These are phyloP conservation scores for Gyps fulvus DNA, from an alignment of 2,113 vertebrate genomes.

Conservation along the genomic window DNA sequence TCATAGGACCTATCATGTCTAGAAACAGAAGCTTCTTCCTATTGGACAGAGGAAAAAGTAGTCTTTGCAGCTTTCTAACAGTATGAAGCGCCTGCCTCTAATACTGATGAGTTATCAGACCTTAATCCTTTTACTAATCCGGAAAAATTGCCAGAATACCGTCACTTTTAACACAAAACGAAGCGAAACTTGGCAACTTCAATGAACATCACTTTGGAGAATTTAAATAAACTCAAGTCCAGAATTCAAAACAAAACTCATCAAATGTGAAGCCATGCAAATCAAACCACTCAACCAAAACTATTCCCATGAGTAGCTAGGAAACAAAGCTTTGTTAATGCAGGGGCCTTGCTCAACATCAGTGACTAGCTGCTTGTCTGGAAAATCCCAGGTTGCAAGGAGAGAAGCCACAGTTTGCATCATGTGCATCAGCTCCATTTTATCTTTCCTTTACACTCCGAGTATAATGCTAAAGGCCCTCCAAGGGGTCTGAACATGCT, in stretches of 20 bases:
- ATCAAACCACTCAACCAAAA: conserved; percentile 35
- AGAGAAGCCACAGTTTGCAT: background rate
- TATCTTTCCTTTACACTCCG: background rate
- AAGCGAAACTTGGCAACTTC: conserved; percentile 22
- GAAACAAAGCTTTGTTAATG: background rate
- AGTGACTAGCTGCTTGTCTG: background rate
- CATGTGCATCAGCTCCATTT: background rate
- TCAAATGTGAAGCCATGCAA: background rate
- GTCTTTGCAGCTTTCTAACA: background rate
- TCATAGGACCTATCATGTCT: background rate
- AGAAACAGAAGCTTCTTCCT: background rate
- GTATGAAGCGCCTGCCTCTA: background rate
- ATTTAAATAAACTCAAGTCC: conserved; percentile 12
- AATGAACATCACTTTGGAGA: background rate
- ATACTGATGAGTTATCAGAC: conserved; percentile 14
- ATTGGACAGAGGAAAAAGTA: background rate
- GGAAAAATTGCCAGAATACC: conserved; percentile 22
- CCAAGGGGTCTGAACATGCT: background rate
- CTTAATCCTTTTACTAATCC: conserved; percentile 15
- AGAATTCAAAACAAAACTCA: conserved; percentile 8
- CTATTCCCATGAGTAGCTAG: background rate
- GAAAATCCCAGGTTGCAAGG: background rate
- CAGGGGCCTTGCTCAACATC: background rate
- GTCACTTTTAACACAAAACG: conserved; percentile 2
- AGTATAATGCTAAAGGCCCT: background rate